Conservation (phyloP, 2,888 invertebrate genomes). For the Papilio demoleus region DNA sequence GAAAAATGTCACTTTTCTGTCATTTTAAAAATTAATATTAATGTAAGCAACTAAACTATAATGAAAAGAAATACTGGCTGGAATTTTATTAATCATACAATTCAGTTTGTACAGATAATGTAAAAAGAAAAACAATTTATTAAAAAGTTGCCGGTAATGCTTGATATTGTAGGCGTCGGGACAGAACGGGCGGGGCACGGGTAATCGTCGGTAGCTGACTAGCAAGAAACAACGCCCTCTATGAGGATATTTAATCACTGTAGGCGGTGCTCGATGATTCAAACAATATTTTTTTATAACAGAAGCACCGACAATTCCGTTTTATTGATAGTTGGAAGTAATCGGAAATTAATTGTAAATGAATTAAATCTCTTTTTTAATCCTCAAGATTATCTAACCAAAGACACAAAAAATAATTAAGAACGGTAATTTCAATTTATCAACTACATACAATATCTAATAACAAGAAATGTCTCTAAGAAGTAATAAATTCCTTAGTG, state of each 20-base stretch:
- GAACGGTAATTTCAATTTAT: too few relatives aligned
- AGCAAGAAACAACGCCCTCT: slow-evolving; percentile 66
- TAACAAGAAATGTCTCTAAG: too few relatives aligned
- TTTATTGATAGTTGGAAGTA: neutral
- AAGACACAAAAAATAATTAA: too few relatives aligned
- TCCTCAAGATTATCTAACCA: too few relatives aligned
- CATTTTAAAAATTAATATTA: too few relatives aligned
- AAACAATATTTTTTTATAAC: slow-evolving; percentile 30
- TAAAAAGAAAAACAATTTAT: slow-evolving; percentile 58
- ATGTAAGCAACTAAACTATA: slow-evolving; percentile 32
- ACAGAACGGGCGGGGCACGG: slow-evolving; percentile 62
- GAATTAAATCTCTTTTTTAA: too few relatives aligned
- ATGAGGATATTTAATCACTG: slow-evolving; percentile 34
- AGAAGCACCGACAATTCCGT: neutral
- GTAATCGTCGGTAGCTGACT: slow-evolving; percentile 75
- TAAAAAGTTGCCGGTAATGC: slow-evolving; percentile 72
- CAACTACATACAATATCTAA: too few relatives aligned
- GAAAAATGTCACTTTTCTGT: too few relatives aligned
- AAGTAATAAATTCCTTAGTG: too few relatives aligned
- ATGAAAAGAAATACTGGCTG: slow-evolving; percentile 16
- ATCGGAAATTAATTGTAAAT: neutral
- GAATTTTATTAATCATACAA: slow-evolving; percentile 16
- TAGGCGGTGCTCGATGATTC: slow-evolving; percentile 35
- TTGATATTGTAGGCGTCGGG: slow-evolving; percentile 45
- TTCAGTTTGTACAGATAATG: slow-evolving; percentile 29